phyloP scores from a whole-genome alignment of 1,140 invertebrate genomes.

The Habropoda laboriosa region DNA sequence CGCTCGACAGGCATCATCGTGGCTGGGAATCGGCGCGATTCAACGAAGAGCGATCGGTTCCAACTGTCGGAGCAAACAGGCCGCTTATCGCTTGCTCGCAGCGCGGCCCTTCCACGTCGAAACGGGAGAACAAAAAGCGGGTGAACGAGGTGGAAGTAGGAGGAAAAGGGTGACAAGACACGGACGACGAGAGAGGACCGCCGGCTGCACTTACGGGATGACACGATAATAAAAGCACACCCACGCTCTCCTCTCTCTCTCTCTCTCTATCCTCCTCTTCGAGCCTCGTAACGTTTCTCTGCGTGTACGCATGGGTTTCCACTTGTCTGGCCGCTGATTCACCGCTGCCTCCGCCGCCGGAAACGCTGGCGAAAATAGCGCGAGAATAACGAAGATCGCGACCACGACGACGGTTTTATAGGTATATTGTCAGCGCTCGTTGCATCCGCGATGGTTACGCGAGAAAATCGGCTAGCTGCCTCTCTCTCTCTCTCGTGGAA shows the following conservation, averaged over 20 bases:
- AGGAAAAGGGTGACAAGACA: neutral
- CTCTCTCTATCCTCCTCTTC: neutral
- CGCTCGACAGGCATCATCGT: neutral
- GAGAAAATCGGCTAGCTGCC: neutral
- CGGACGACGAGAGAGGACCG: conserved; percentile 7
- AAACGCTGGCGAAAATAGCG: conserved; percentile 58
- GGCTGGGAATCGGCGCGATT: neutral
- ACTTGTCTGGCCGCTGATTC: conserved; percentile 43
- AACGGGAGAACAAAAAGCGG: neutral
- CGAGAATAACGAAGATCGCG: conserved; percentile 62
- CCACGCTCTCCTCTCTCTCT: conserved; percentile 14
- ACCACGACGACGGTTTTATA: conserved; percentile 50
- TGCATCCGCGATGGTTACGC: conserved; percentile 32
- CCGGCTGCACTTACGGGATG: conserved; percentile 39
- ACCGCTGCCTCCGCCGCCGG: conserved; percentile 31
- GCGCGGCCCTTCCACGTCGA: neutral
- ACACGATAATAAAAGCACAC: conserved; percentile 51
- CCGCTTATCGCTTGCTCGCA: neutral
- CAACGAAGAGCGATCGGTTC: conserved; percentile 4
- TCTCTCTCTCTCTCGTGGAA: too few relatives aligned
- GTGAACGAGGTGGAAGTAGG: neutral
- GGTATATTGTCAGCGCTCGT: conserved; percentile 58
- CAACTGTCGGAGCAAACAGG: neutral
- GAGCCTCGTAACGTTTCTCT: neutral
- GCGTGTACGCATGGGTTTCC: conserved; percentile 27